Base-by-base conservation (phyloP, 2,888 invertebrate species). In the Dryococelus australis region DNA sequence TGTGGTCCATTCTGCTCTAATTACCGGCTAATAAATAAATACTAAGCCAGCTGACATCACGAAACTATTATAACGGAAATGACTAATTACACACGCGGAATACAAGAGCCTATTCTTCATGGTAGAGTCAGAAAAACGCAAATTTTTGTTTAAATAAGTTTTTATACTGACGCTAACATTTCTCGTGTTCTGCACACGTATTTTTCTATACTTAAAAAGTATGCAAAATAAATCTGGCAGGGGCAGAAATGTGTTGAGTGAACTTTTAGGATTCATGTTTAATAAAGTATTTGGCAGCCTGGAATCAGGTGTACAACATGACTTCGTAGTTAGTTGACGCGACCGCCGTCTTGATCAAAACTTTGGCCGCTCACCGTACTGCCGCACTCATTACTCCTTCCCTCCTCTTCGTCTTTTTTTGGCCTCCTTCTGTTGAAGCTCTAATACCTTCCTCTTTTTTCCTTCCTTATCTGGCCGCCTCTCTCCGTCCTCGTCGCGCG, bases 371-470 rank as follows among this genome's bases (percentile, higher is more conserved):
- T 24, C 65, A 16, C 20, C 65, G 65, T 16, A 65, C 65, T 5
- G 10, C 65, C 16, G 65, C 65, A 24, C 65, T 65, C 65, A 65
- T 65, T 65, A 65, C 65, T 65, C 65, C 65, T 65, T 65, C 65
- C 65, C 65, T 65, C 65, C 65, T 65, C 65, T 8, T 13, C 65
- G 16, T 65, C 65, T 65, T 65, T 65, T 65, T 65, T 65, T 65
- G 65, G 65, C 65, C 65, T 83, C 83, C 83, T 83, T 83, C 83
- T 83, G 83, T 83, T 83, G 35, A 83, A 83, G 83, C 83, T 83
- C 83, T 83, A 83, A 83, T 83, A 83, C 83, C 83, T 83, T 83
- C 83, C 43, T 83, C 43, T 83, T 83, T 83, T 83, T 83, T 43
- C 83, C 83, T 83, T 35, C 83, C 43, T 83, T 83, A 35, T 83